A percentile compares a stretch with the other conserved stretches of the same genome.
Conservation (phyloP, 2,888 invertebrate species). For the Emmelina monodactyla region DNA sequence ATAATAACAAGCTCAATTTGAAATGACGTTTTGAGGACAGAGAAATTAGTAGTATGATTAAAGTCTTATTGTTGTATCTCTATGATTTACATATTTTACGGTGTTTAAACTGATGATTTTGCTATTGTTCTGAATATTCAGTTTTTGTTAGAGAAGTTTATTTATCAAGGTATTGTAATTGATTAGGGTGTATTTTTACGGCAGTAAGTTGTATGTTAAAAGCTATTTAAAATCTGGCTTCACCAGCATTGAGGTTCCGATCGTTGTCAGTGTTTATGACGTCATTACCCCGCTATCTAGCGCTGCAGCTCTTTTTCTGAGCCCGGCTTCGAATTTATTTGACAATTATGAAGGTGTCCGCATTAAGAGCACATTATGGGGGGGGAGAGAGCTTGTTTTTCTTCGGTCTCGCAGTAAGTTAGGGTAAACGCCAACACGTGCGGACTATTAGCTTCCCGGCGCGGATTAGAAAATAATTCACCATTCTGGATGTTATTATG, state of each 20-base stretch:
- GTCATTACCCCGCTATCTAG: conserved; percentile 40
- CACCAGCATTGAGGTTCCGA: conserved; percentile 17
- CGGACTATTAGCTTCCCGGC: conserved; percentile 61
- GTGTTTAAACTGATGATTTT: too few species aligned
- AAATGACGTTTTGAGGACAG: conserved; percentile 4
- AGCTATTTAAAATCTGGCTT: too few species aligned
- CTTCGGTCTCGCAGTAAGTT: conserved; percentile 58
- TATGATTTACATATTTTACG: too few species aligned
- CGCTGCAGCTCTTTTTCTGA: conserved; percentile 40
- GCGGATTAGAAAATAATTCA: conserved; percentile 65
- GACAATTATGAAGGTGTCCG: conserved; percentile 64
- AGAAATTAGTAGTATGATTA: too few species aligned
- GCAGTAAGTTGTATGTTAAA: too few species aligned
- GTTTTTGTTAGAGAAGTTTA: too few species aligned
- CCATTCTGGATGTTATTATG: conserved; percentile 61
- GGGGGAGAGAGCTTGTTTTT: conserved; percentile 61
- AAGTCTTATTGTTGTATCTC: too few species aligned
- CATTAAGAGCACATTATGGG: conserved; percentile 53
- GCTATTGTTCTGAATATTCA: too few species aligned
- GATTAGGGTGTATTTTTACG: too few species aligned
- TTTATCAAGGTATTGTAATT: too few species aligned
- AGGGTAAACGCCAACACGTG: conserved; percentile 55
- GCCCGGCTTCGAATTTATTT: conserved; percentile 56
- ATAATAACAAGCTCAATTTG: conserved; percentile 2
- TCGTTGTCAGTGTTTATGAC: conserved; percentile 37